Conservation (phyloP, 2,113 vertebrate species). For the Silurus meridionalis region DNA sequence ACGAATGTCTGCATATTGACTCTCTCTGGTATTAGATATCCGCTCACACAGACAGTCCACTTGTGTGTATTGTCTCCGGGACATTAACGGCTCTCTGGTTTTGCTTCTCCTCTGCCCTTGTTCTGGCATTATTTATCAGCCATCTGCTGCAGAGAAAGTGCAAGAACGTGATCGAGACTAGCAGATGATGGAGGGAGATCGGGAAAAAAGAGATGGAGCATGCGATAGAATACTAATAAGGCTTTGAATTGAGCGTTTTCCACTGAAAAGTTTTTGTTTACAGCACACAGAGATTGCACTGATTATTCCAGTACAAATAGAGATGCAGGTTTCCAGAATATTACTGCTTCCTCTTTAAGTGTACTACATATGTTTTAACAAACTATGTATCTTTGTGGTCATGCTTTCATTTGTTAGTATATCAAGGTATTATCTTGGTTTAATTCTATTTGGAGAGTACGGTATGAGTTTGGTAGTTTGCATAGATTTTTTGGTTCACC, state of each 20-base stretch:
- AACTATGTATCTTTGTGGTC: not conserved
- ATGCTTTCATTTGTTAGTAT: not conserved
- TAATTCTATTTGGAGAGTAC: no score
- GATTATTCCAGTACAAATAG: not conserved
- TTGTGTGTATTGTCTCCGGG: constrained; percentile 18
- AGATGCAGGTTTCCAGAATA: not conserved
- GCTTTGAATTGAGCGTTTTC: not conserved
- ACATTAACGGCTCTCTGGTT: not conserved
- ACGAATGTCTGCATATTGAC: constrained; percentile 7
- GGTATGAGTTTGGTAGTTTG: not conserved
- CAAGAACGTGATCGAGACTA: not conserved
- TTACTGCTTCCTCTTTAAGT: not conserved
- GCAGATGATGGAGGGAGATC: not conserved
- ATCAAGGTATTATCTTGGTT: no score
- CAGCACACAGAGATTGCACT: not conserved
- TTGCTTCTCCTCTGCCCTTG: constrained; percentile 12
- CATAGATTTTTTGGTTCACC: not conserved
- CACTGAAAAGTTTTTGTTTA: not conserved
- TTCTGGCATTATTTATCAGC: constrained; percentile 13
- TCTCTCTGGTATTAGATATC: constrained; percentile 23
- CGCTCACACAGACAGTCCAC: constrained; percentile 12
- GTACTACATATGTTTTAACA: not conserved
- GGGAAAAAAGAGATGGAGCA: not conserved
- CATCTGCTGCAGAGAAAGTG: constrained; percentile 25
- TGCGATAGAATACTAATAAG: no score